Base-by-base conservation (phyloP, 2,797 vertebrate species). In the Orestias chungarensis region DNA sequence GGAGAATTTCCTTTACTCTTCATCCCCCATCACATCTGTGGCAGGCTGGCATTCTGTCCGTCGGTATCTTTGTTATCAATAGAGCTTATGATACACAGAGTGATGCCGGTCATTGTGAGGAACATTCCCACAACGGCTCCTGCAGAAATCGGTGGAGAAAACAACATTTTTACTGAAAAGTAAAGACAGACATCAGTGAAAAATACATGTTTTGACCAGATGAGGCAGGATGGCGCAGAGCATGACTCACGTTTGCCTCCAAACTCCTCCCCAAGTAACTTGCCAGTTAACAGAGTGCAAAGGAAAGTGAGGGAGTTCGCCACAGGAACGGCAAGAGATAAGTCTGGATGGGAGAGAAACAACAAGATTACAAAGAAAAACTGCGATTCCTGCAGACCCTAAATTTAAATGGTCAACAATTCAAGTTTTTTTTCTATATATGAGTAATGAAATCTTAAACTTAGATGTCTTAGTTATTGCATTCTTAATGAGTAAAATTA, bases 291-390 rank as follows among this genome's bases (percentile, higher is more conserved):
- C 80, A 99, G 31, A 0, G 97, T 98, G 87, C 95, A 96, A 5
- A 99, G 47, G 76, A 99, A 92, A 70, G 96, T 96, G 86, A 99
- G 94, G 23, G 97, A 97, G 89, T 99, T 99, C 70, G 96, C 96
- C 78, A 97, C 94, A 0, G 97, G 97, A 8, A 99, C 97, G 2
- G 96, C 97, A 64, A 99, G 81, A 0, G 97, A 97, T 78, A 99
- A 87, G 29, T 99, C 97, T 99, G 89, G 47, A 57, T 42, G 23
- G 68, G 9, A 68, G 17, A 62, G n/a, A n/a, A n/a, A n/a, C n/a
- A n/a, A n/a, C n/a, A n/a, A n/a, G n/a, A n/a, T n/a, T n/a, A n/a
- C n/a, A n/a, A n/a, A n/a, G n/a, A n/a, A n/a, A n/a, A n/a, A n/a
- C n/a, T n/a, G n/a, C n/a, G n/a, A n/a, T n/a, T n/a, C n/a, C n/a